Evolutionary conservation across 2,888 invertebrate species (phyloP), one percentile per base, ranked within the genome.

Genomic region (Noctua pronuba): DNA sequence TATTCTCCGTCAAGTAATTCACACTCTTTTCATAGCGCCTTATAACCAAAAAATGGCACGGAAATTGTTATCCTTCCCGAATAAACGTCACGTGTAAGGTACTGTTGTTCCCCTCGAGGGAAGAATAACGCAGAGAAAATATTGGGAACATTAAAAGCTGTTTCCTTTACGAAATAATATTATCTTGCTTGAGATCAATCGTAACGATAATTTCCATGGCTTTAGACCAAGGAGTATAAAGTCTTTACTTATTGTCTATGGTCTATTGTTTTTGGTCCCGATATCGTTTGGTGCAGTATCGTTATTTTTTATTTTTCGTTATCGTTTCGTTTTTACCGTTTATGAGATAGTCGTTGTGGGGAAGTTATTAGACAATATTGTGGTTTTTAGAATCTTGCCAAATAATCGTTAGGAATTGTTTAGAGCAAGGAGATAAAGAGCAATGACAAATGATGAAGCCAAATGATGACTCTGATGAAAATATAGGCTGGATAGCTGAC

Each of bases 281-380:
- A 80, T 85, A 85, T 70, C 82, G 66, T 75, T 79, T 28, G 55
- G 38, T 44, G 65, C 49, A 66, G 62, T 77, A 76, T 73, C 83
- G 67, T 88, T 83, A 79, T 68, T 85, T 88, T 88, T 88, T 88
- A 82, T 85, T 79, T 24, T 75, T 73, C 31, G 74, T 79, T 88
- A 88, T 88, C 87, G 67, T 80, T 87, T 79, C 73, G 35, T 77
- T 84, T 82, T 86, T 79, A 74, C 46, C 76, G 75, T 77, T 85
- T 86, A 84, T 74, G 85, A 58, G 73, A 60, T n/a, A 44, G 77
- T 76, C 79, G 69, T 80, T 79, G 52, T 55, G 69, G 46, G 66
- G 52, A 74, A 83, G 55, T 88, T 85, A 88, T 82, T 68, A 31
- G 38, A 64, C 66, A 78, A 73, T 81, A 60, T 77, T 77, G 52